Evolutionary conservation across 1,140 invertebrate genomes (phyloP).

Genomic region (Aphaenogaster rudis): DNA sequence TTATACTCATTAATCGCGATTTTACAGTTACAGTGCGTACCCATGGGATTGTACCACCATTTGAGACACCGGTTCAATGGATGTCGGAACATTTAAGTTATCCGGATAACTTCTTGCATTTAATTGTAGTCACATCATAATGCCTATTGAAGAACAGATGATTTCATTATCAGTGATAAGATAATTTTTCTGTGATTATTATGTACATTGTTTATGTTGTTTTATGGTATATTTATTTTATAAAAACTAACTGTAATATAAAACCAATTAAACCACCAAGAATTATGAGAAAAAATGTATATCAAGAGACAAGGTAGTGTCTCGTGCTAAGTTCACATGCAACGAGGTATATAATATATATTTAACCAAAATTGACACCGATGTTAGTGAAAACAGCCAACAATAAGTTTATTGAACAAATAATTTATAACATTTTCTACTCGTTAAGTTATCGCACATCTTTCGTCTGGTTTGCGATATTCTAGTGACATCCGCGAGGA

Average conservation of each 20-base stretch:
- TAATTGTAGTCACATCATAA: conserved; percentile 88
- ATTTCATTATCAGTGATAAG: conserved; percentile 64
- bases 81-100: conserved; percentile 99
- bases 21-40: conserved; percentile 93
- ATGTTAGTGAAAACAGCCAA: neutral
- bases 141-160: conserved; percentile 60
- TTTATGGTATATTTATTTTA: conserved; percentile 69
- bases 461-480: conserved; percentile 77
- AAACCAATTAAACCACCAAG: neutral
- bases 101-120: conserved; percentile 99
- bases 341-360: neutral
- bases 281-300: neutral
- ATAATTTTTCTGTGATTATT: conserved; percentile 31
- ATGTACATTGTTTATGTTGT: conserved; percentile 56
- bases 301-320: no score
- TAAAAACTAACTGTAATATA: neutral
- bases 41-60: conserved; percentile 95
- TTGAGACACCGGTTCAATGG: conserved; percentile 98
- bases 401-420: conserved; percentile 45
- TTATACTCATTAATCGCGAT: conserved; percentile 57
- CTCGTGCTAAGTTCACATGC: neutral
- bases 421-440: conserved; percentile 26
- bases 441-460: conserved; percentile 77
- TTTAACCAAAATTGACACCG: neutral
- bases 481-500: conserved; percentile 72